Evolutionary conservation across 2,797 vertebrate species (phyloP).

Genomic region (Kryptopterus vitreolus): DNA sequence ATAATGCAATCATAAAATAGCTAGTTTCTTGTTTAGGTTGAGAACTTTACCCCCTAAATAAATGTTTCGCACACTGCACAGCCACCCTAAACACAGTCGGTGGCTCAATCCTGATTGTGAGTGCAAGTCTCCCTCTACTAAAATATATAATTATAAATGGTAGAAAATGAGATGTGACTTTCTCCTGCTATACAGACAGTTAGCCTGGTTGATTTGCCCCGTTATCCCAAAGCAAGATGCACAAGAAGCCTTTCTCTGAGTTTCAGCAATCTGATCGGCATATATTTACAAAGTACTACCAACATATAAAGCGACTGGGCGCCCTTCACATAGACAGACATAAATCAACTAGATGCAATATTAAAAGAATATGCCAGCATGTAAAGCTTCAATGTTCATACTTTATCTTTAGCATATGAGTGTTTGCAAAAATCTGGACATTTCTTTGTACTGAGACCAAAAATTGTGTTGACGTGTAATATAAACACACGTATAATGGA

Average conservation of each 20-base stretch:
- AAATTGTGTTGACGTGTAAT: neutral
- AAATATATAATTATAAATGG: neutral
- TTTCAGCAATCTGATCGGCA: slow-evolving; percentile 11
- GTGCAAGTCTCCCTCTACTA: neutral
- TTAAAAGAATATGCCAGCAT: neutral
- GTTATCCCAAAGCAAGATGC: slow-evolving; percentile 5
- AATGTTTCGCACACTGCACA: neutral
- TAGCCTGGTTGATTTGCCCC: slow-evolving; percentile 8
- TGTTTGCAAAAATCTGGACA: neutral
- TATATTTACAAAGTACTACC: neutral
- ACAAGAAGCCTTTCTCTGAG: neutral
- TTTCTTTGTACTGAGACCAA: neutral
- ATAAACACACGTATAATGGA: neutral
- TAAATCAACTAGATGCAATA: slow-evolving; percentile 5
- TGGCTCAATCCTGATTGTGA: slow-evolving; percentile 21
- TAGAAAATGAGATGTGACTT: slow-evolving; percentile 19
- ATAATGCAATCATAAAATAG: slow-evolving; percentile 30
- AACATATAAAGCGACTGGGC: neutral
- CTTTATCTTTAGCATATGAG: neutral
- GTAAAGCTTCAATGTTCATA: neutral
- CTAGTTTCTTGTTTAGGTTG: neutral
- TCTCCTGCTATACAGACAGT: neutral
- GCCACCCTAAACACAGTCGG: neutral
- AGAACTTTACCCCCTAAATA: neutral
- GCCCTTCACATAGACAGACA: neutral